Conservation (phyloP, 2,888 invertebrate genomes). For the Zhengitettix transpicula region DNA sequence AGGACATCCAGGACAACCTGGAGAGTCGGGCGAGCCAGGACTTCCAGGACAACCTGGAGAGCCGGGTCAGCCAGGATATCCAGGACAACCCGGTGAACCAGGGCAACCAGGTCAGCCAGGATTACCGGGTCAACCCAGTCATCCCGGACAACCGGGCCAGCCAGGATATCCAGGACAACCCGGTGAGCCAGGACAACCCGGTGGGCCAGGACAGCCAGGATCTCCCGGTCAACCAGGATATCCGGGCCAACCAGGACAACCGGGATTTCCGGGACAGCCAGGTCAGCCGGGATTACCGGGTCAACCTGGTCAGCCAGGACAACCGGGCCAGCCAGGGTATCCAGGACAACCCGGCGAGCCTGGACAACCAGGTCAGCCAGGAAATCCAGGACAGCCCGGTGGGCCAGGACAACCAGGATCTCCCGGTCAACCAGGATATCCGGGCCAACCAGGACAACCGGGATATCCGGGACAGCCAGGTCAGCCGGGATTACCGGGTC, state of each 20-base stretch:
- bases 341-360: conserved; percentile 26
- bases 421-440: background rate
- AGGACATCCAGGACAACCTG: conserved; percentile 14
- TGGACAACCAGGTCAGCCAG: conserved; percentile 18
- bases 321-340: background rate
- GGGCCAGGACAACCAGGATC: conserved; percentile 13
- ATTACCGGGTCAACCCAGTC: background rate
- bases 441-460: background rate
- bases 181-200: conserved; percentile 21
- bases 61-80: conserved; percentile 3
- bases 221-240: conserved; percentile 3
- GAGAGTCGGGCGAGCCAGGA: conserved; percentile 10
- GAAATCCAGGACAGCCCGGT: conserved; percentile 25
- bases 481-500: conserved; percentile 1
- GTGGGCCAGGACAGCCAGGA: conserved; percentile 20
- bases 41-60: conserved; percentile 3
- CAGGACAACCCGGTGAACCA: conserved; percentile 8
- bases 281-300: background rate
- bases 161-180: conserved; percentile 27
- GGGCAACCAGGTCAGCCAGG: conserved; percentile 11
- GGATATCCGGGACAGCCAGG: background rate
- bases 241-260: background rate
- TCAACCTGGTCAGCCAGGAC: conserved; percentile 5
- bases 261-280: background rate
- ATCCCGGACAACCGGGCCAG: conserved; percentile 14